A percentile compares a stretch with the other conserved stretches of the same genome.
These are phyloP conservation scores for Drosophila putrida DNA, from an alignment of 2,888 invertebrate genomes.

Conservation along the genomic window DNA sequence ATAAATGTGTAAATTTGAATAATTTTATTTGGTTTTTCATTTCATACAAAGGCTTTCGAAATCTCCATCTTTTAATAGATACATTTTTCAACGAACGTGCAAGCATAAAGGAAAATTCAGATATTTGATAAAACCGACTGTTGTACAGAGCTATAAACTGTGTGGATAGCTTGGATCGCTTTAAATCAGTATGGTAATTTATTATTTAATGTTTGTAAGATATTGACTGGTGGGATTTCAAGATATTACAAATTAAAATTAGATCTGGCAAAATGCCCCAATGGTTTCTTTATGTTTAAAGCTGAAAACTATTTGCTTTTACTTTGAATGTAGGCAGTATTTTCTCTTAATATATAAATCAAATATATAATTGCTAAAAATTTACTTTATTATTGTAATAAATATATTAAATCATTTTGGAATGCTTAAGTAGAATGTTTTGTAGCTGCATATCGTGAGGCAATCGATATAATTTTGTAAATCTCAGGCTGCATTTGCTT, in stretches of 20 bases:
- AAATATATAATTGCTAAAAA: slow-evolving; percentile 53
- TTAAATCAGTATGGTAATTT: slow-evolving; percentile 15
- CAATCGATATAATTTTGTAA: slow-evolving; percentile 51
- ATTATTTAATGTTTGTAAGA: slow-evolving; percentile 17
- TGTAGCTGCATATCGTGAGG: slow-evolving; percentile 45
- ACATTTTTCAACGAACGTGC: slow-evolving; percentile 38
- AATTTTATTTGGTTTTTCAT: slow-evolving; percentile 16
- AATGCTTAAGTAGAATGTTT: slow-evolving; percentile 52
- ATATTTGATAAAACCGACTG: slow-evolving; percentile 33
- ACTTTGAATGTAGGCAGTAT: slow-evolving; percentile 50
- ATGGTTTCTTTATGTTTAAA: slow-evolving; percentile 20
- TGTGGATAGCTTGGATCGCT: slow-evolving; percentile 3
- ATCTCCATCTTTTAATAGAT: slow-evolving; percentile 29
- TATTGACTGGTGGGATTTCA: slow-evolving; percentile 66
- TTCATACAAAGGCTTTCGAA: slow-evolving; percentile 65
- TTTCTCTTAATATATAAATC: slow-evolving; percentile 22
- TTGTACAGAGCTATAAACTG: slow-evolving; percentile 13
- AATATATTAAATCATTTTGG: slow-evolving; percentile 32
- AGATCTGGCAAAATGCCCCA: neutral
- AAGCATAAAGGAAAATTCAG: slow-evolving; percentile 34
- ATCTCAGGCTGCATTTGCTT: slow-evolving; percentile 53
- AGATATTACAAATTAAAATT: slow-evolving; percentile 34
- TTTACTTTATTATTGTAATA: slow-evolving; percentile 38
- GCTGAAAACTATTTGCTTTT: slow-evolving; percentile 18
- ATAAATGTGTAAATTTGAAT: slow-evolving; percentile 44